Conservation (phyloP, 2,797 vertebrate genomes). For the Mormyrus hasselquistii region DNA sequence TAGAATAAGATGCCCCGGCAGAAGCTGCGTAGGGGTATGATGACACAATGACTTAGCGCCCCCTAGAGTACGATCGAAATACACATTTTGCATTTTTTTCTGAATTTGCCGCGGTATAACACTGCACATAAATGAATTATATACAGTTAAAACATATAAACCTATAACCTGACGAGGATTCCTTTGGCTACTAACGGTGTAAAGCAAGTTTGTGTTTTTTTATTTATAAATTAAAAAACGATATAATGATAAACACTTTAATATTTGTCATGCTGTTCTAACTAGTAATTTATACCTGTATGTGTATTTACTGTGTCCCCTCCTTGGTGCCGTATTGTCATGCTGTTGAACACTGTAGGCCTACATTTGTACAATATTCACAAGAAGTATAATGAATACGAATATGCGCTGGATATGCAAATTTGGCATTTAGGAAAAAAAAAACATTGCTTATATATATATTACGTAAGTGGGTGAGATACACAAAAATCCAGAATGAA, state of each 20-base stretch:
- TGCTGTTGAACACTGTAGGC: background rate
- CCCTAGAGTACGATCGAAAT: constrained; percentile 61
- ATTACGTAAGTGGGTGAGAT: background rate
- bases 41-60: constrained; percentile 76
- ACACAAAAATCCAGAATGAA: background rate
- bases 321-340: background rate
- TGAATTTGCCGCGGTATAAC: background rate
- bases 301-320: background rate
- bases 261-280: background rate
- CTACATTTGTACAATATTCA: background rate
- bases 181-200: background rate
- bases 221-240: background rate
- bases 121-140: background rate
- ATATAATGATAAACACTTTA: background rate
- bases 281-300: background rate
- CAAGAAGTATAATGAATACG: background rate
- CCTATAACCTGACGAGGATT: background rate
- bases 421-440: background rate
- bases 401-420: background rate
- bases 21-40: constrained; percentile 42
- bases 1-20: constrained; percentile 45
- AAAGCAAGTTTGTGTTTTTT: background rate
- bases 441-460: background rate
- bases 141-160: background rate
- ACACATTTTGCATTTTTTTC: background rate